Conservation (phyloP, 2,113 vertebrate species). For the Murina feae region DNA sequence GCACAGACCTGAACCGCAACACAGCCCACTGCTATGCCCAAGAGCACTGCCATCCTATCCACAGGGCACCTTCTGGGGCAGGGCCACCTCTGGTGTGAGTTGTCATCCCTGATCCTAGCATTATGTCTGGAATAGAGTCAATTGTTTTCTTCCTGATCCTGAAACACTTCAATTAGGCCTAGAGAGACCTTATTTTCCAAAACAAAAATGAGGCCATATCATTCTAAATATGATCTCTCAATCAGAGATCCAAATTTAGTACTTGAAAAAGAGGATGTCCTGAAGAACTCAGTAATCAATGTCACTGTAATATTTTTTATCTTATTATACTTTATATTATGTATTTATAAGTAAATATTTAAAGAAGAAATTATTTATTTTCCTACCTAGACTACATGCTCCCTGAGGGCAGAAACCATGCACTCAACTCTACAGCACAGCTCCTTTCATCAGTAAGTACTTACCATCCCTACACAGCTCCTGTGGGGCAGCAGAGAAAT, state of each 20-base stretch:
- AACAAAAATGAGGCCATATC: not conserved
- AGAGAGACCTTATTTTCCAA: not conserved
- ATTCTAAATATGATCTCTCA: not conserved
- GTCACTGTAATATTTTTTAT: too few relatives aligned
- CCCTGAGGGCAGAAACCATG: not conserved
- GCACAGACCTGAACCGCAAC: not conserved
- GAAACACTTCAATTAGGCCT: not conserved
- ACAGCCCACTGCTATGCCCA: accelerated
- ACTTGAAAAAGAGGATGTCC: not conserved
- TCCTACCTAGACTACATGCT: not conserved
- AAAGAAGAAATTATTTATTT: not conserved
- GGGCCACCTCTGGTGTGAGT: not conserved
- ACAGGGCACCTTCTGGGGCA: not conserved
- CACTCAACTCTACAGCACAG: accelerated
- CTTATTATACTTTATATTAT: not conserved
- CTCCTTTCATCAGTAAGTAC: accelerated
- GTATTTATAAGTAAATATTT: not conserved
- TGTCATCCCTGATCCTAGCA: not conserved
- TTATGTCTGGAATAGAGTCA: not conserved
- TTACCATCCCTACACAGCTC: accelerated
- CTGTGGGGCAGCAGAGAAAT: too few relatives aligned
- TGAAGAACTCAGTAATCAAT: not conserved
- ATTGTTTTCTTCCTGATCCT: not conserved
- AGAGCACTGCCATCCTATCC: too few relatives aligned
- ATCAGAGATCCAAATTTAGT: not conserved